A percentile compares a stretch with the other conserved stretches of the same genome.
These are phyloP conservation scores for Pygmarrhopalites habei DNA, from an alignment of 1,140 invertebrate genomes.

Conservation along the genomic window DNA sequence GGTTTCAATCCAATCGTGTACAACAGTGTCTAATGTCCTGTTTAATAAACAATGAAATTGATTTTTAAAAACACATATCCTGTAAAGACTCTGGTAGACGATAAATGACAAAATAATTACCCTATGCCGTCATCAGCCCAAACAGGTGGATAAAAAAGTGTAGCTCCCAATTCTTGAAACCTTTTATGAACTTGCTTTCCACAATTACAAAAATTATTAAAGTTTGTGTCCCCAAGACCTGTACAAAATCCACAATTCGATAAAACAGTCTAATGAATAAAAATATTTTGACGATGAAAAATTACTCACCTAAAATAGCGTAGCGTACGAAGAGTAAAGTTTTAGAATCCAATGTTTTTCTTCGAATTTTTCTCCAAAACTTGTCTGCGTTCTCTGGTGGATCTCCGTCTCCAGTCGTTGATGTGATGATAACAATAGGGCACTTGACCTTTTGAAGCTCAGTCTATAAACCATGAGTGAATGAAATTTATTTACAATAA, in stretches of 20 bases:
- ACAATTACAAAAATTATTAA: slow-evolving; percentile 52
- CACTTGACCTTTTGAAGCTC: slow-evolving; percentile 21
- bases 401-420: slow-evolving; percentile 53
- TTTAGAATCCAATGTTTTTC: slow-evolving; percentile 42
- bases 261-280: neutral
- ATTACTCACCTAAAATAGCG: slow-evolving; percentile 46
- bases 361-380: slow-evolving; percentile 47
- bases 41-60: slow-evolving; percentile 2
- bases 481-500: no score
- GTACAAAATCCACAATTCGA: slow-evolving; percentile 12
- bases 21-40: slow-evolving; percentile 48
- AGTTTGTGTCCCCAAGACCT: slow-evolving; percentile 54
- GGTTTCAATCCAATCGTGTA: slow-evolving; percentile 51
- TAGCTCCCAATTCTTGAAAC: slow-evolving; percentile 48
- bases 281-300: neutral
- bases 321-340: slow-evolving; percentile 46
- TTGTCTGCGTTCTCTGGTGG: slow-evolving; percentile 51
- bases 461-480: slow-evolving; percentile 21
- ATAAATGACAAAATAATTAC: slow-evolving; percentile 34
- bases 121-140: slow-evolving; percentile 54
- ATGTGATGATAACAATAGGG: slow-evolving; percentile 45
- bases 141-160: slow-evolving; percentile 47
- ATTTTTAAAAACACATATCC: no score
- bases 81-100: neutral
- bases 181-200: slow-evolving; percentile 46